These are phyloP conservation scores for Falco naumanni DNA, from an alignment of 2,797 vertebrate genomes.

Conservation along the genomic window DNA sequence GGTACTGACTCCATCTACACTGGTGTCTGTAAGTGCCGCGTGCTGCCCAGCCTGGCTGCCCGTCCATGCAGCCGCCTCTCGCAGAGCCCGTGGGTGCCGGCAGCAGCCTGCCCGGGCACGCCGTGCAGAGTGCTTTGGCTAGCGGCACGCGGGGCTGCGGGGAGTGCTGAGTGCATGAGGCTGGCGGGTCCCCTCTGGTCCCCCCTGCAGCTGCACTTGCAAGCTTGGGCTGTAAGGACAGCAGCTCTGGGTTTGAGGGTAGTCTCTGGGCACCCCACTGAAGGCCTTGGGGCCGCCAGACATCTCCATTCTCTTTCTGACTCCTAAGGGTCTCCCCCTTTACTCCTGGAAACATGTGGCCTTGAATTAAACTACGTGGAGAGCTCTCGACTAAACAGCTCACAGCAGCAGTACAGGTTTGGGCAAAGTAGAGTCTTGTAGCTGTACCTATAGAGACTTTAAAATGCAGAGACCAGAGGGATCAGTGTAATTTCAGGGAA, in stretches of 20 bases:
- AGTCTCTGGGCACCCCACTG: background rate
- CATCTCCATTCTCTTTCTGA: background rate
- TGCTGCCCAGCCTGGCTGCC: background rate
- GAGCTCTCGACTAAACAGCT: background rate
- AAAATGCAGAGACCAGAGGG: background rate
- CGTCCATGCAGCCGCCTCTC: background rate
- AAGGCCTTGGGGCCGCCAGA: background rate
- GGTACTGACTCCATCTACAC: background rate
- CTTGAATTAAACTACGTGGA: background rate
- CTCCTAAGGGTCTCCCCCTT: background rate
- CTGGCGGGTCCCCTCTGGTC: background rate
- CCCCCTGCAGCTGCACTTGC: background rate
- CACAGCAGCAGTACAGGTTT: background rate
- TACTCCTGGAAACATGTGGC: background rate
- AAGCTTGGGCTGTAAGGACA: background rate
- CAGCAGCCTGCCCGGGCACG: slow-evolving; percentile 35
- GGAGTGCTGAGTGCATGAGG: background rate
- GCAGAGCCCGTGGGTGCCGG: background rate
- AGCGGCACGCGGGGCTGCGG: background rate
- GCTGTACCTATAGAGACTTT: background rate
- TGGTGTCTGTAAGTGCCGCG: background rate
- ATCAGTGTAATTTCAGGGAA: background rate
- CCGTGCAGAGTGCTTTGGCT: background rate
- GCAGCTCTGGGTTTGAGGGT: background rate
- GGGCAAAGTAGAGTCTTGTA: slow-evolving; percentile 2